phyloP scores from a whole-genome alignment of 2,113 vertebrate genomes.

The Scopus umbretta region DNA sequence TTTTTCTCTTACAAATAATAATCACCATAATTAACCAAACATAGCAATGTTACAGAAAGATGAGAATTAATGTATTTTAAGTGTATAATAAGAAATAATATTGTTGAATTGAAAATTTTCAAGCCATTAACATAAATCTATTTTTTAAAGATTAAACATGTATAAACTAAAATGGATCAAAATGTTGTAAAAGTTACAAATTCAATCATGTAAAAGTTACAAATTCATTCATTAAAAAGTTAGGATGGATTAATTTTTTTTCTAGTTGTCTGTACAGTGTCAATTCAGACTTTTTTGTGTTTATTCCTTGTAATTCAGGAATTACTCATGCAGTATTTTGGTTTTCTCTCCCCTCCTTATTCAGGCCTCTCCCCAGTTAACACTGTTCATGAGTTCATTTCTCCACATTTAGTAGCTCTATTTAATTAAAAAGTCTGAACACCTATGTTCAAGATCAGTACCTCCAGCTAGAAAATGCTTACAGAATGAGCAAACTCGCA shows the following conservation, averaged over 20 bases:
- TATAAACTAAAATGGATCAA: background rate
- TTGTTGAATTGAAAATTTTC: background rate
- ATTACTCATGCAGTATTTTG: background rate
- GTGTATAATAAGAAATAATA: background rate
- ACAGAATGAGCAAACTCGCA: background rate
- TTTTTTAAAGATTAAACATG: background rate
- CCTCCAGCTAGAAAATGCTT: background rate
- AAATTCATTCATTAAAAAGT: background rate
- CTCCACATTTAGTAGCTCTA: background rate
- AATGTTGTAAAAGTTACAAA: background rate
- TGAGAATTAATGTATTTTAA: background rate
- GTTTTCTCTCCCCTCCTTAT: background rate
- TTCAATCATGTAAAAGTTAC: background rate
- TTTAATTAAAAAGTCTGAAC: background rate
- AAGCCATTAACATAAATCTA: background rate
- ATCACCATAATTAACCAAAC: background rate
- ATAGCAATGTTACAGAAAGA: background rate
- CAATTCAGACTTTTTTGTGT: background rate
- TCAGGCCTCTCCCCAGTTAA: background rate
- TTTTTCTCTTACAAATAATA: background rate
- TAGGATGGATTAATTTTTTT: background rate
- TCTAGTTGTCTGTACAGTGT: background rate
- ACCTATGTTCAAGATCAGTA: background rate
- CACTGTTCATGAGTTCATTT: background rate
- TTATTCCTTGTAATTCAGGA: background rate